Percentiles rank a stretch among this genome's conserved stretches.
phyloP scores from a whole-genome alignment of 2,888 invertebrate genomes.

The Cybosia mesomella region DNA sequence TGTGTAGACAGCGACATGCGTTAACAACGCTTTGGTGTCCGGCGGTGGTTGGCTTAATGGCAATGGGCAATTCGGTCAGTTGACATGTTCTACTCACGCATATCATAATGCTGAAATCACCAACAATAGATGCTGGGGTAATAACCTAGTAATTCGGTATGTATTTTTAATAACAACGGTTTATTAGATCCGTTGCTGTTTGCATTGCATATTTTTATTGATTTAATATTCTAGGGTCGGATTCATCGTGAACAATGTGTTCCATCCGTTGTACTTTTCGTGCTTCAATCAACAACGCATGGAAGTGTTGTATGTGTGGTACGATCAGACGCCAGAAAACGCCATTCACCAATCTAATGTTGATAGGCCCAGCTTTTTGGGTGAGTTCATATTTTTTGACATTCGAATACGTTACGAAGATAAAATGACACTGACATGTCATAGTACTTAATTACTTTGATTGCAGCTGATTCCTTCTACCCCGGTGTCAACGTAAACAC shows the following conservation, averaged over 20 bases:
- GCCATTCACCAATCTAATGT: constrained; percentile 80
- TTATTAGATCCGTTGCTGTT: background rate
- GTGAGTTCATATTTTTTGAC: constrained; percentile 50
- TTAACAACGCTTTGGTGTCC: constrained; percentile 63
- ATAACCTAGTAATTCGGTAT: constrained; percentile 77
- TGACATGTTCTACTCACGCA: constrained; percentile 76
- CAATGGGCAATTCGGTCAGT: constrained; percentile 69
- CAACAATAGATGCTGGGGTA: constrained; percentile 72
- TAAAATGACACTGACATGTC: background rate
- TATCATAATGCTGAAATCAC: constrained; percentile 74
- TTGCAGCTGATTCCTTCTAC: constrained; percentile 81
- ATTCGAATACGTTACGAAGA: background rate
- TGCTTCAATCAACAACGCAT: constrained; percentile 84
- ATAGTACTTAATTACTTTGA: background rate
- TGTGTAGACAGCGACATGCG: constrained; percentile 72
- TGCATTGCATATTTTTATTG: background rate
- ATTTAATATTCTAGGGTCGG: constrained; percentile 76
- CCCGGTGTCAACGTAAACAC: constrained; percentile 73
- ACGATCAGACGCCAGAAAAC: constrained; percentile 78
- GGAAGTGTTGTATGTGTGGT: constrained; percentile 84
- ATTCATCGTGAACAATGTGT: constrained; percentile 76
- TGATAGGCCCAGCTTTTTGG: constrained; percentile 79
- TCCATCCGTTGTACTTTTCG: constrained; percentile 81
- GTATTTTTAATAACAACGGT: constrained; percentile 22
- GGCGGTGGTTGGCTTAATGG: constrained; percentile 74